These are phyloP conservation scores for Papilio elwesi DNA, from an alignment of 2,888 invertebrate species.

Conservation along the genomic window DNA sequence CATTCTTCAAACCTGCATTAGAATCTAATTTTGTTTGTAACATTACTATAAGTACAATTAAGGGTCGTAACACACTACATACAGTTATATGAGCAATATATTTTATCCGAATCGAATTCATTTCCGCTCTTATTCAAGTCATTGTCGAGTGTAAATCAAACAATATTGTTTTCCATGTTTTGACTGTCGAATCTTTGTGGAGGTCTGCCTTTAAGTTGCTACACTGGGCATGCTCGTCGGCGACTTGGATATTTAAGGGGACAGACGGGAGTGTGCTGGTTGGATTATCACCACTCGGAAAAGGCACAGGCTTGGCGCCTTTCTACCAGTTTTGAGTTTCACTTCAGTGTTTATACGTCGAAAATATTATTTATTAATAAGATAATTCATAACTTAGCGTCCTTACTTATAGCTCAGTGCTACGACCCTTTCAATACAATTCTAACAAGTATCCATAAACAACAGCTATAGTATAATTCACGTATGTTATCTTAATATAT, in stretches of 20 bases:
- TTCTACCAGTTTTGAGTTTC: no score
- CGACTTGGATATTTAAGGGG: no score
- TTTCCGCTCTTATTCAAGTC: background rate
- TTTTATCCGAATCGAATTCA: background rate
- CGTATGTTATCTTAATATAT: background rate
- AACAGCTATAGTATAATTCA: slow-evolving; percentile 7
- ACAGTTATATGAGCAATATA: background rate
- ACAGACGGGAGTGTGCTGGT: no score
- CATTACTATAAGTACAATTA: slow-evolving; percentile 41
- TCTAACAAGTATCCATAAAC: slow-evolving; percentile 28
- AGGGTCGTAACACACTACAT: slow-evolving; percentile 16
- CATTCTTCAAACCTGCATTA: slow-evolving; percentile 47
- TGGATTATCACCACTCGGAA: no score
- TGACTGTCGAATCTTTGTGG: no score
- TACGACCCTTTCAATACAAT: slow-evolving; percentile 7
- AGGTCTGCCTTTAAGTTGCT: no score
- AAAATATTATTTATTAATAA: no score
- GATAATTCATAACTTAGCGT: no score
- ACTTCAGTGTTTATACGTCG: no score
- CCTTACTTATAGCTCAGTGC: background rate
- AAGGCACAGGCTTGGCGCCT: no score
- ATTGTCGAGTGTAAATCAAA: background rate
- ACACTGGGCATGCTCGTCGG: no score
- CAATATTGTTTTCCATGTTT: background rate
- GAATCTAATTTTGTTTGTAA: slow-evolving; percentile 43